Evolutionary conservation across 92 coral and sea anemone species (phyloP).

Genomic region (Anthopleura xanthogrammica): DNA sequence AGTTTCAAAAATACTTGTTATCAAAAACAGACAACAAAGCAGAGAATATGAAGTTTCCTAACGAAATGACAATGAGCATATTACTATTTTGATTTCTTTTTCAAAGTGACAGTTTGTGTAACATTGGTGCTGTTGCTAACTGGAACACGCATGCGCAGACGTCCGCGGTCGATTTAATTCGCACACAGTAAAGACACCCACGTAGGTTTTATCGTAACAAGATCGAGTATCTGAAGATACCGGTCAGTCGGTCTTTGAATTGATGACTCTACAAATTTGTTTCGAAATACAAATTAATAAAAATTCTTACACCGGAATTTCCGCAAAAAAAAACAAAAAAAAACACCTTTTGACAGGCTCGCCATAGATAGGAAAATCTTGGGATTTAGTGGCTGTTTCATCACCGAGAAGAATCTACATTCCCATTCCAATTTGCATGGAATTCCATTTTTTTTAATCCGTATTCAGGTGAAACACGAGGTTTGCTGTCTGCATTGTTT

Average conservation of each 20-base stretch:
- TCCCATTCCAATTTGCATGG: too few relatives aligned
- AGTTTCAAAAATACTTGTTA: neutral
- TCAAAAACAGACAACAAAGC: neutral
- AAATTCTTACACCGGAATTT: neutral
- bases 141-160: neutral
- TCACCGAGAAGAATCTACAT: too few relatives aligned
- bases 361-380: too few relatives aligned
- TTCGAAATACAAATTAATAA: neutral
- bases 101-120: neutral
- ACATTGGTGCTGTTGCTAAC: neutral
- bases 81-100: neutral
- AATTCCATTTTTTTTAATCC: too few relatives aligned
- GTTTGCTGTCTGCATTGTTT: too few relatives aligned
- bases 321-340: neutral
- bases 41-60: neutral
- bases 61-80: neutral
- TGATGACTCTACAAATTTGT: neutral
- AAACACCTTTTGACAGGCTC: neutral
- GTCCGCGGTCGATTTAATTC: neutral
- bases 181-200: conserved; percentile 5
- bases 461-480: too few relatives aligned
- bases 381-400: too few relatives aligned
- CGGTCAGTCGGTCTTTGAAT: neutral
- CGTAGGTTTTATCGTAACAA: neutral
- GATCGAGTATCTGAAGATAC: conserved; percentile 4